Evolutionary conservation across 2,797 vertebrate genomes (phyloP).

Genomic region (Chlorospingus semifuscus): DNA sequence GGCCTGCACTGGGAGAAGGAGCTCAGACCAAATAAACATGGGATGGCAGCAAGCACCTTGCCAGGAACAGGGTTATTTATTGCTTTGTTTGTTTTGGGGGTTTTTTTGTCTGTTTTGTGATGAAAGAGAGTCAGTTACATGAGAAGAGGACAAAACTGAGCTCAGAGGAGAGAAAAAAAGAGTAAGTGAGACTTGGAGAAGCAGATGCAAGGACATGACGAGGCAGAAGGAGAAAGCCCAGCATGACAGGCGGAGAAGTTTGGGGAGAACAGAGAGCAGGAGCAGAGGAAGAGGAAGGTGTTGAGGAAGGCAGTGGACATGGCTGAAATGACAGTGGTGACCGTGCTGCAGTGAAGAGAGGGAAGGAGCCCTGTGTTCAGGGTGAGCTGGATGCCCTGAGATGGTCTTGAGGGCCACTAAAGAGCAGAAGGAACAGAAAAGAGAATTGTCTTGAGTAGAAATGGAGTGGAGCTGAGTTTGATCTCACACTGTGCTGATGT

Average conservation of each 20-base stretch:
- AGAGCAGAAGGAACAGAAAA: background rate
- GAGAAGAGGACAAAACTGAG: background rate
- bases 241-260: accelerated
- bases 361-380: background rate
- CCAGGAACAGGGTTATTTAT: background rate
- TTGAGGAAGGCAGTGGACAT: background rate
- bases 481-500: background rate
- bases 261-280: background rate
- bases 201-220: background rate
- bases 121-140: background rate
- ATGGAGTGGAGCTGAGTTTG: background rate
- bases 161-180: background rate
- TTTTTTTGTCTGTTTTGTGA: background rate
- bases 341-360: accelerated
- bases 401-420: background rate
- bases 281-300: background rate
- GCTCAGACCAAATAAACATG: background rate
- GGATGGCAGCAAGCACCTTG: background rate
- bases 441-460: background rate
- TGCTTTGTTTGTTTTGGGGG: background rate
- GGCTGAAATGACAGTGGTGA: background rate
- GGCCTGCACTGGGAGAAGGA: background rate
- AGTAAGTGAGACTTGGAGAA: background rate
- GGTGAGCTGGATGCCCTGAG: background rate
- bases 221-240: background rate